These are phyloP conservation scores for Clarias macrocephalus DNA, from an alignment of 2,113 vertebrate species.

Conservation along the genomic window DNA sequence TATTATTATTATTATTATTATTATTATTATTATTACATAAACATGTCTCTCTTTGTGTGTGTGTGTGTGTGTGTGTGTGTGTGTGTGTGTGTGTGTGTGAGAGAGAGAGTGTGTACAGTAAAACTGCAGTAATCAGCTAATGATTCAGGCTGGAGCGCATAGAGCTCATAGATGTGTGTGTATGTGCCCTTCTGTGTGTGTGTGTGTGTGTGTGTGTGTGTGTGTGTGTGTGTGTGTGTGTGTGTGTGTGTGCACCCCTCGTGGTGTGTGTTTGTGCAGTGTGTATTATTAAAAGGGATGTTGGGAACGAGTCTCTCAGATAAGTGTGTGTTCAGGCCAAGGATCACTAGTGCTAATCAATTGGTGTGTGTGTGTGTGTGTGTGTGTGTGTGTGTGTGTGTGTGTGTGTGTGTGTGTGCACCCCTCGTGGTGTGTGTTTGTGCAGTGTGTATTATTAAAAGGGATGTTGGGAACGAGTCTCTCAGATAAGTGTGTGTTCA, in stretches of 20 bases:
- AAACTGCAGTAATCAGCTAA: conserved; percentile 11
- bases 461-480: conserved; percentile 48
- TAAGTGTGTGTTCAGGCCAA: conserved; percentile 50
- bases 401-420: not conserved
- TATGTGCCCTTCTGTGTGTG: not conserved
- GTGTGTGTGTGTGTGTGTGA: not conserved
- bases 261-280: conserved; percentile 8
- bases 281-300: conserved; percentile 50
- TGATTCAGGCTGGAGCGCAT: not conserved
- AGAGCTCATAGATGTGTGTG: not conserved
- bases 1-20: not conserved
- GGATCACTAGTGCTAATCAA: conserved; percentile 47
- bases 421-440: not conserved
- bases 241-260: not conserved
- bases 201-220: conserved; percentile 31
- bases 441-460: conserved; percentile 47
- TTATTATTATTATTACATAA: not conserved
- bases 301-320: conserved; percentile 49
- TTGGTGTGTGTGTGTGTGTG: conserved; percentile 34
- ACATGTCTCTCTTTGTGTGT: not conserved
- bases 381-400: conserved; percentile 9
- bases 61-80: not conserved
- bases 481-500: conserved; percentile 51
- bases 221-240: not conserved
- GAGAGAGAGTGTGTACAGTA: not conserved